Conservation (phyloP, 2,797 vertebrate genomes). For the Sebastes trivittatus region DNA sequence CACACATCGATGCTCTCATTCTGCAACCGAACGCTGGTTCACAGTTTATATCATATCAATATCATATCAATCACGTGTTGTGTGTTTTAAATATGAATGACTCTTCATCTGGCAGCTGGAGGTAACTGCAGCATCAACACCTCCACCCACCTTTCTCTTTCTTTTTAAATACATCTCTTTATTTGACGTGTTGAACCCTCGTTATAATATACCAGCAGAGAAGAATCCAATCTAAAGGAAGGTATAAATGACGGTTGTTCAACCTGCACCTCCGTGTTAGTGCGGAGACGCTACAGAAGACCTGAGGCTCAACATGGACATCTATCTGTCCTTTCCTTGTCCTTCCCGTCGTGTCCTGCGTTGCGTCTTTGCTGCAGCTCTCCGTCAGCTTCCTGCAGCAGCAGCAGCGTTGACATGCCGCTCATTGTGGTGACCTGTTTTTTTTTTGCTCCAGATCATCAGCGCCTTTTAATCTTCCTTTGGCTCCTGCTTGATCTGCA, state of each 20-base stretch:
- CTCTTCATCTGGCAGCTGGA: background rate
- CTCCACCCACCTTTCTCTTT: no score
- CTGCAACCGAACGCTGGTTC: no score
- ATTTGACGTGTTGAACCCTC: background rate
- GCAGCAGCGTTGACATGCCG: background rate
- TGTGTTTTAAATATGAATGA: background rate
- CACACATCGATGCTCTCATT: no score
- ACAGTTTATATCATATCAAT: no score
- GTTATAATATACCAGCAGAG: background rate
- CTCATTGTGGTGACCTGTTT: conserved; percentile 45
- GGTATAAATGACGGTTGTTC: no score
- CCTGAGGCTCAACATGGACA: background rate
- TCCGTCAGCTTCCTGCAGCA: background rate
- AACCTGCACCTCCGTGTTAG: no score
- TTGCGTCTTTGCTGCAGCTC: background rate
- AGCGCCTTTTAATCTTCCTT: conserved; percentile 34
- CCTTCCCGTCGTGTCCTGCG: conserved; percentile 3
- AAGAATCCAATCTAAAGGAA: accelerated
- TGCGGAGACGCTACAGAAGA: background rate
- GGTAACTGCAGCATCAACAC: conserved; percentile 2
- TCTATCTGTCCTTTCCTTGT: background rate
- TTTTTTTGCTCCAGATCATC: conserved; percentile 9
- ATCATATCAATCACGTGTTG: no score
- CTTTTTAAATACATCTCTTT: background rate
- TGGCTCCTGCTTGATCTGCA: conserved; percentile 43